Evolutionary conservation across 2,888 invertebrate genomes (phyloP), one percentile per base, ranked within the genome.

Genomic region (Apantesis nais): DNA sequence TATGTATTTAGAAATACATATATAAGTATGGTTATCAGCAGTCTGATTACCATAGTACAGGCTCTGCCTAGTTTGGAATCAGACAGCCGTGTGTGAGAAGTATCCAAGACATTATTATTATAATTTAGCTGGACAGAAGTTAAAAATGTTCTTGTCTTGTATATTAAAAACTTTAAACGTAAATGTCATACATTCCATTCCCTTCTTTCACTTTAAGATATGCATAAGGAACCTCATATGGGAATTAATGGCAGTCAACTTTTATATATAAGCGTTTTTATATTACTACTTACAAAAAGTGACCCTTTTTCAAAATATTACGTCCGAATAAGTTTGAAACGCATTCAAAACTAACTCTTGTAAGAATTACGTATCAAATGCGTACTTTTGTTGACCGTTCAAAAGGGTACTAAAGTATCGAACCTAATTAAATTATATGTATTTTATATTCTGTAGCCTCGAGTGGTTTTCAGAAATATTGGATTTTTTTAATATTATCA

Each of bases 351-450:
- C n/a, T 68, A 72, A n/a, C 16, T n/a, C 55, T 55, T 16, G 25
- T 22, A 48, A n/a, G 68, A 72, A 61, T 34, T 55, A 67, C 41
- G 68, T 70, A 72, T 70, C 62, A 19, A 70, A 44, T 16, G 19
- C 11, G 52, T 12, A 25, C 29, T 60, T 25, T 25, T 39, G 16
- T 2, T 25, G 72, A 55, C 67, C 41, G 67, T 55, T 34, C 22
- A 31, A 60, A 68, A 74, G 62, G 25, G 31, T 39, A 29, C 72
- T 34, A 1, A 68, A 72, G 65, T 68, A 70, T 66, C 63, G 44
- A 48, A 11, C 48, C 39, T 37, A 71, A 69, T 72, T 77, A 66
- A 68, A 66, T 74, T 65, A 72, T 25, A 66, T n/a, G 62, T n/a
- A 52, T 58, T 37, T 68, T 71, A 22, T 64, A 55, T 52, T 66